A percentile compares a stretch with the other conserved stretches of the same genome.
Conservation (phyloP, 1,140 invertebrate species). For the Cheumatopsyche charites region DNA sequence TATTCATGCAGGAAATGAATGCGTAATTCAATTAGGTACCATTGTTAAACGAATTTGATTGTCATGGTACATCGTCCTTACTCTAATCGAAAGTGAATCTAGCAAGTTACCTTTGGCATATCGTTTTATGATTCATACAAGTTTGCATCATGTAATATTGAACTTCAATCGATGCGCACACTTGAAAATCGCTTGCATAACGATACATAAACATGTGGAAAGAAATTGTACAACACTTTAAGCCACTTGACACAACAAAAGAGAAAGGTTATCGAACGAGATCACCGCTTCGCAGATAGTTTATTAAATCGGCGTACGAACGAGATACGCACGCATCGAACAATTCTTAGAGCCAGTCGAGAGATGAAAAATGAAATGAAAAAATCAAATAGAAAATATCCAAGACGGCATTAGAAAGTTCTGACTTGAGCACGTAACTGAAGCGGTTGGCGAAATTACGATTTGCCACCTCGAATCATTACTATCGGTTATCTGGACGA, state of each 20-base stretch:
- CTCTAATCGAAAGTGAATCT: conserved; percentile 2
- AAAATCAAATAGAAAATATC: conserved; percentile 6
- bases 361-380: conserved; percentile 3
- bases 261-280: conserved; percentile 22
- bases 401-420: conserved; percentile 7
- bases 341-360: background rate
- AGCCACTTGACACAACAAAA: background rate
- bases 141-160: conserved; percentile 7
- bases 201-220: background rate
- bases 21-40: background rate
- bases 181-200: background rate
- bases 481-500: background rate
- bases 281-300: background rate
- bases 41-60: conserved; percentile 7
- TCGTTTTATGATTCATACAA: background rate
- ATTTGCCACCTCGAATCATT: conserved; percentile 11
- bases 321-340: background rate
- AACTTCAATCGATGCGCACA: conserved; percentile 1
- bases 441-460: conserved; percentile 11
- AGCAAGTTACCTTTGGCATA: conserved; percentile 3
- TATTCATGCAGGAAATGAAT: background rate
- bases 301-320: conserved; percentile 19
- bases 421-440: background rate
- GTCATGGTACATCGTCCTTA: background rate
- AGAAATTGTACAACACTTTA: background rate